Evolutionary conservation across 2,113 vertebrate species (phyloP), one percentile per base, ranked within the genome.

Genomic region (Engraulis encrasicolus): DNA sequence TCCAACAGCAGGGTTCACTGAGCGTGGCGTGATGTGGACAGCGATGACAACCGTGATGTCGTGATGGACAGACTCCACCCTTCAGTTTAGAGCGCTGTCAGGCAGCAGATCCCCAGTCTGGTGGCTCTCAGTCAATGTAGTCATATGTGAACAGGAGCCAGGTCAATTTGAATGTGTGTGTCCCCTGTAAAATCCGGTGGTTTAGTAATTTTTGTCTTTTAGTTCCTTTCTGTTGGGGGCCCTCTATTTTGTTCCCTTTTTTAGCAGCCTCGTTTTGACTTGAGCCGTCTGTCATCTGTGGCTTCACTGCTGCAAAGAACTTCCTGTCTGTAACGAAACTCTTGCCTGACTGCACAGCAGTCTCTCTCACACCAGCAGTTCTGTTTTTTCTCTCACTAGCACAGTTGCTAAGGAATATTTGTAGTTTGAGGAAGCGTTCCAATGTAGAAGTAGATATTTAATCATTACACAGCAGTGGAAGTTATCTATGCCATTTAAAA

Each of bases 261-360:
- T 27, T 74, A 74, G n/a, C n/a, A 34, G 66, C 14, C 27, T 34
- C 14, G 12, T 14, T 74, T 9, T 12, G 4, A 3, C 66, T 34
- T 27, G 14, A 17, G 31, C 14, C 15, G 27, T 36, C 23, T 15
- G 66, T 74, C 31, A 74, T 74, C 11, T 74, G 27, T 74, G 27
- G 66, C 66, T 34, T 23, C 27, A 74, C 66, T 74, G 66, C 66
- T 74, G 27, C 31, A 36, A 34, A 74, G 66, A n/a, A 74, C 66
- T 74, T 74, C 66, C 66, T 74, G 66, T 74, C 66, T 34, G 66
- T 15, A 34, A 74, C 31, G 15, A 34, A 74, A 5, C 19, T 36
- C 66, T 31, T 27, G 14, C 66, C 1, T 17, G 23, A 36, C 66
- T 34, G 9, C 11, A 15, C 66, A 74, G 9, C 11, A 15, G 11